A percentile compares a stretch with the other conserved stretches of the same genome.
Evolutionary conservation across 2,888 invertebrate genomes (phyloP).

Genomic region (Catocala sponsa): DNA sequence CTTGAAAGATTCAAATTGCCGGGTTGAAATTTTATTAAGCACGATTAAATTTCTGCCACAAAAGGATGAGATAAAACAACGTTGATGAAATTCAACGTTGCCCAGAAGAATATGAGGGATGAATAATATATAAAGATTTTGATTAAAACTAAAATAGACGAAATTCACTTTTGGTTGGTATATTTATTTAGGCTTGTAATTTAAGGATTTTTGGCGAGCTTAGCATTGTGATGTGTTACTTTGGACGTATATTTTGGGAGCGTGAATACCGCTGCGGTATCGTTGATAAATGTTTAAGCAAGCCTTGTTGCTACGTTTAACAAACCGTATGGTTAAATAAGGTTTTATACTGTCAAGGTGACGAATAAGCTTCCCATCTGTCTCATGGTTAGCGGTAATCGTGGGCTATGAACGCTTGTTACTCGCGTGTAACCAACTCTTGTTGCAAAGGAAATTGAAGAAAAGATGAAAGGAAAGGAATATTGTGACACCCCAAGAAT

Average conservation of each 20-base stretch:
- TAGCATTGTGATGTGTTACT: constrained; percentile 13
- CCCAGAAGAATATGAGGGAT: constrained; percentile 31
- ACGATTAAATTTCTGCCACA: constrained; percentile 19
- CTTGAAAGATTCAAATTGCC: no score
- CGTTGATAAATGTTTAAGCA: not conserved
- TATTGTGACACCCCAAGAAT: no score
- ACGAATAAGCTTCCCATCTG: no score
- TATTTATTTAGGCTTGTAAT: constrained; percentile 29
- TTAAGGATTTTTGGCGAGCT: constrained; percentile 8
- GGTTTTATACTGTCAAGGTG: no score
- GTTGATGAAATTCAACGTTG: constrained; percentile 34
- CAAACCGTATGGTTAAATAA: no score
- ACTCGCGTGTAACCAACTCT: no score
- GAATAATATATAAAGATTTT: constrained; percentile 50
- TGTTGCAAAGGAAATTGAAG: no score
- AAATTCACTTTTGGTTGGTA: constrained; percentile 7
- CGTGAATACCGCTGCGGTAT: not conserved
- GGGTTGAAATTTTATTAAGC: constrained; percentile 36
- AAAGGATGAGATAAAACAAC: constrained; percentile 22
- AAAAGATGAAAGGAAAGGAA: no score
- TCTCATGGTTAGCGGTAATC: no score
- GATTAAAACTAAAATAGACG: constrained; percentile 48
- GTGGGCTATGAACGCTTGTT: no score
- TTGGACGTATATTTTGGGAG: not conserved
- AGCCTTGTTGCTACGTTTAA: no score